A percentile compares a stretch with the other conserved stretches of the same genome.
phyloP scores from a whole-genome alignment of 2,888 invertebrate species.

The Sericinus montela region DNA sequence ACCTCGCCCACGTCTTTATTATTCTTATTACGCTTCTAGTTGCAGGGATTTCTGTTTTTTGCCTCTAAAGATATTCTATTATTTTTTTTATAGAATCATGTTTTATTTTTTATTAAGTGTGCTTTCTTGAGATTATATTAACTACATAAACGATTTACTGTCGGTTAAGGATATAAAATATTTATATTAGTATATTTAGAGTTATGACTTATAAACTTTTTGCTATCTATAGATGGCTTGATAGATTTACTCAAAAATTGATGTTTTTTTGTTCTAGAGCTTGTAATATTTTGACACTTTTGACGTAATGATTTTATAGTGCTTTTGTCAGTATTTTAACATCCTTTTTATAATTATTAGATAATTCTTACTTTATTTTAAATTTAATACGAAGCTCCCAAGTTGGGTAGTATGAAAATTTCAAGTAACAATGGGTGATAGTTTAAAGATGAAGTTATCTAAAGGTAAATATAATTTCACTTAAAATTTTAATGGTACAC shows the following conservation, averaged over 20 bases:
- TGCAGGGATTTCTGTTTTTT: too few species aligned
- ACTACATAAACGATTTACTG: too few species aligned
- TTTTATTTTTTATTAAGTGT: too few species aligned
- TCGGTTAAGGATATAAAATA: too few species aligned
- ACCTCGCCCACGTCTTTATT: too few species aligned
- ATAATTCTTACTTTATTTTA: constrained; percentile 48
- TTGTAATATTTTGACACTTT: constrained; percentile 63
- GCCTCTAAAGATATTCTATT: too few species aligned
- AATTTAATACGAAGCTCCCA: constrained; percentile 45
- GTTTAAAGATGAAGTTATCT: constrained; percentile 46
- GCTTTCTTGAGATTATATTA: too few species aligned
- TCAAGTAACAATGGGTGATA: constrained; percentile 69
- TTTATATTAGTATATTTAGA: too few species aligned
- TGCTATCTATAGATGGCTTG: constrained; percentile 20
- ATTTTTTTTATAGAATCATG: too few species aligned
- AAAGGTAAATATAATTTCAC: constrained; percentile 41
- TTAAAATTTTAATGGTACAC: background rate
- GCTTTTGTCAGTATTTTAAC: constrained; percentile 49
- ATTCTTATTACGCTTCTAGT: too few species aligned
- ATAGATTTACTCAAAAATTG: constrained; percentile 54
- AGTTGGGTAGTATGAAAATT: constrained; percentile 65
- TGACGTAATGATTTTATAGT: constrained; percentile 74
- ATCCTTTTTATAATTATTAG: constrained; percentile 61
- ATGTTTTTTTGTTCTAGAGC: constrained; percentile 52
- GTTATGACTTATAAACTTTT: too few species aligned